Evolutionary conservation across 2,797 vertebrate species (phyloP).

Genomic region (Mormyrops boulengeri): DNA sequence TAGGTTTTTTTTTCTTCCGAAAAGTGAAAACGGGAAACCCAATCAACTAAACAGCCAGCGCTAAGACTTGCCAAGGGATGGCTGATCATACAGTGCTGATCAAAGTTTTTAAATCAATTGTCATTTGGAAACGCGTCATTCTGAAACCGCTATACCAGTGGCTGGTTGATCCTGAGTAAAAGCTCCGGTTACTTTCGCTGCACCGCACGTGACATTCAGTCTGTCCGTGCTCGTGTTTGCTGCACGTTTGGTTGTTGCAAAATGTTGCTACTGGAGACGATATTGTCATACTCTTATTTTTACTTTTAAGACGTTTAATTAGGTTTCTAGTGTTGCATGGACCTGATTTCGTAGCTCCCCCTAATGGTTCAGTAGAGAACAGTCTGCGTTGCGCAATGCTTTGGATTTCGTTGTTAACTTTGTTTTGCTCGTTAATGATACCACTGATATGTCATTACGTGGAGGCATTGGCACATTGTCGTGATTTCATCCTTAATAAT

Average conservation of each 20-base stretch:
- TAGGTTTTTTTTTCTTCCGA: neutral
- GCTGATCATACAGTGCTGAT: neutral
- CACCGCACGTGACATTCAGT: neutral
- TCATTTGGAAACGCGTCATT: neutral
- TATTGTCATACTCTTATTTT: neutral
- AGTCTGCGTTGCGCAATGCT: neutral
- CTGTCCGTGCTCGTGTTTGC: neutral
- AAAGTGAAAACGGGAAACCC: neutral
- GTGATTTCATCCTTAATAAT: neutral
- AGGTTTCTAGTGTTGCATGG: too few species aligned
- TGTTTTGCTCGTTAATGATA: neutral
- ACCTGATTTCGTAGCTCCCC: neutral
- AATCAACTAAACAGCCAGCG: neutral
- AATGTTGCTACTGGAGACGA: neutral
- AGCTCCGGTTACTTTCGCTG: neutral
- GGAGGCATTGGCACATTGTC: neutral
- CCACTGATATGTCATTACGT: neutral
- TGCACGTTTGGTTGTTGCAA: neutral
- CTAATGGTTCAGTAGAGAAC: neutral
- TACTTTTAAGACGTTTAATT: neutral
- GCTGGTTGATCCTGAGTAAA: neutral
- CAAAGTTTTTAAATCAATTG: too few species aligned
- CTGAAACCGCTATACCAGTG: neutral
- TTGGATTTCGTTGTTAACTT: neutral
- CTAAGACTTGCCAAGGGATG: neutral